Evolutionary conservation across 2,888 invertebrate species (phyloP).

Genomic region (Lycaena phlaeas): DNA sequence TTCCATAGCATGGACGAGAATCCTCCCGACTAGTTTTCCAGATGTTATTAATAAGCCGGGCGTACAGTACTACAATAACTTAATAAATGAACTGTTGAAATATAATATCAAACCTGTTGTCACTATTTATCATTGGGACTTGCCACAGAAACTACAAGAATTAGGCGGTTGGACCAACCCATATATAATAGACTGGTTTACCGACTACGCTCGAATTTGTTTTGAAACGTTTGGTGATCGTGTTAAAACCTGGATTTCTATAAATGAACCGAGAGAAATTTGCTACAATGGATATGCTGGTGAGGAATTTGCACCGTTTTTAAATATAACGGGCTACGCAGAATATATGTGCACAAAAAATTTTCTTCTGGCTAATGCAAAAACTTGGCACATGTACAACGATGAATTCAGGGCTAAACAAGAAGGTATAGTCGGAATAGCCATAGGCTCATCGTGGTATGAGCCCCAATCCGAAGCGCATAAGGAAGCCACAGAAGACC

Average conservation of each 20-base stretch:
- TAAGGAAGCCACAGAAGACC: constrained; percentile 57
- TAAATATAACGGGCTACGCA: constrained; percentile 40
- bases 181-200: constrained; percentile 51
- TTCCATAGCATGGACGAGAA: constrained; percentile 75
- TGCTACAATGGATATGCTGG: constrained; percentile 53
- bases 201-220: constrained; percentile 48
- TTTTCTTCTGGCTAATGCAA: constrained; percentile 23
- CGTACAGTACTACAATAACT: constrained; percentile 36
- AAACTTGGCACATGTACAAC: constrained; percentile 23
- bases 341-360: constrained; percentile 47
- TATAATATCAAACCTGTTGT: constrained; percentile 75
- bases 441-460: constrained; percentile 32
- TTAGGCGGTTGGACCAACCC: constrained; percentile 67
- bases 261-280: constrained; percentile 63
- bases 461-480: constrained; percentile 53
- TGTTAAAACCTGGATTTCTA: constrained; percentile 67
- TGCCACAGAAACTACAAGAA: constrained; percentile 63
- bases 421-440: constrained; percentile 20
- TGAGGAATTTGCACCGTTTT: constrained; percentile 30
- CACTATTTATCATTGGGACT: constrained; percentile 68
- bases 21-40: constrained; percentile 72
- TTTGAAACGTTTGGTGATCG: constrained; percentile 56
- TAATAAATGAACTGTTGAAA: constrained; percentile 71
- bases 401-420: constrained; percentile 21
- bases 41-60: constrained; percentile 67